Conservation (phyloP, 35 echinoderm and acorn worm species). For the Amphiura filiformis region DNA sequence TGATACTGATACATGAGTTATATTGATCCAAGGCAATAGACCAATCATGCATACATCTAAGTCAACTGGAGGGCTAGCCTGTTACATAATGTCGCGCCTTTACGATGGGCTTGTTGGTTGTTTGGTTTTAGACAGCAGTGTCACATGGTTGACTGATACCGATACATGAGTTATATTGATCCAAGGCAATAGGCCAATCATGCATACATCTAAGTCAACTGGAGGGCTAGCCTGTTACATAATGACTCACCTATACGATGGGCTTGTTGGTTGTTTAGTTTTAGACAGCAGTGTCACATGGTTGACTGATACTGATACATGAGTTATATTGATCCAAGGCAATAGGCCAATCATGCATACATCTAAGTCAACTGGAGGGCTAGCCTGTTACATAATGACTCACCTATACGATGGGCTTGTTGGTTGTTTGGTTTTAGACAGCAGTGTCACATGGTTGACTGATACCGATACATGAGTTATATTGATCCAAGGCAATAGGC, state of each 20-base stretch:
- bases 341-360: background rate
- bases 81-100: background rate
- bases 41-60: background rate
- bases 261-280: too few relatives aligned
- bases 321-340: background rate
- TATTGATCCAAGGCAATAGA: background rate
- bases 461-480: background rate
- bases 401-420: background rate
- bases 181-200: background rate
- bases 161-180: background rate
- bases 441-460: conserved; percentile 1
- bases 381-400: background rate
- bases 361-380: background rate
- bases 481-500: conserved; percentile 10
- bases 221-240: background rate
- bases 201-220: background rate
- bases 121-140: conserved; percentile 22
- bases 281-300: too few relatives aligned
- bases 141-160: conserved; percentile 4
- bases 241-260: too few relatives aligned
- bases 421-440: conserved; percentile 3
- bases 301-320: background rate
- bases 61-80: background rate
- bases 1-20: background rate
- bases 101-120: background rate